These are phyloP conservation scores for Percopsis omiscomaycus DNA, from an alignment of 2,797 vertebrate species.

Conservation along the genomic window DNA sequence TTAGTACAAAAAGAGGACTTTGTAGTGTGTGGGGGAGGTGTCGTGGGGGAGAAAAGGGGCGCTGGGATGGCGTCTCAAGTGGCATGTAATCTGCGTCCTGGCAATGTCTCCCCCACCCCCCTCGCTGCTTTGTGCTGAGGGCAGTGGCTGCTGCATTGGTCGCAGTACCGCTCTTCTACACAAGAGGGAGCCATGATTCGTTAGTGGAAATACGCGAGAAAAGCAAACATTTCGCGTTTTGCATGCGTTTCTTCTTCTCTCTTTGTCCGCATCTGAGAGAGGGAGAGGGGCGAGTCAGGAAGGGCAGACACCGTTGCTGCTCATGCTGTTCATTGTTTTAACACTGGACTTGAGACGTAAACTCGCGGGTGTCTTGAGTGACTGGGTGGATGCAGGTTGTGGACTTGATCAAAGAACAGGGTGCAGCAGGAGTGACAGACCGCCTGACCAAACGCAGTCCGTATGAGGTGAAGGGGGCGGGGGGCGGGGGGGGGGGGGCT, in stretches of 20 bases:
- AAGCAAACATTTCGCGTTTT: conserved; percentile 29
- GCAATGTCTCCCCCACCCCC: not conserved
- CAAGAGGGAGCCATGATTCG: conserved; percentile 30
- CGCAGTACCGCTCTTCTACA: conserved; percentile 22
- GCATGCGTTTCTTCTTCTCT: conserved; percentile 26
- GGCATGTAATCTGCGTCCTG: not conserved
- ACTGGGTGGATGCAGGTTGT: too few relatives aligned
- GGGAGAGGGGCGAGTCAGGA: too few relatives aligned
- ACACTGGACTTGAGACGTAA: conserved; percentile 35
- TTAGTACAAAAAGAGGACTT: conserved; percentile 59
- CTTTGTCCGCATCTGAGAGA: not conserved
- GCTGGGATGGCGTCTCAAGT: not conserved
- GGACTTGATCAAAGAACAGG: too few relatives aligned
- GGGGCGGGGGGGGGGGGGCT: not conserved
- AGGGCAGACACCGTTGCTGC: too few relatives aligned
- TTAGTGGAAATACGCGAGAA: conserved; percentile 42
- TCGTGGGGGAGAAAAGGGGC: not conserved
- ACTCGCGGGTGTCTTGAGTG: conserved; percentile 1
- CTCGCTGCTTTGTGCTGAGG: conserved; percentile 13
- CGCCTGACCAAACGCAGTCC: too few relatives aligned
- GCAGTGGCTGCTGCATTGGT: conserved; percentile 8
- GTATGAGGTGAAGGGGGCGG: too few relatives aligned
- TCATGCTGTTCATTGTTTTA: conserved; percentile 10
- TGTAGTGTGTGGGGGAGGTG: conserved; percentile 47
- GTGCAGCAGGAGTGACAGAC: too few relatives aligned